Conservation (phyloP, 2,797 vertebrate species). For the Hipposideros larvatus region DNA sequence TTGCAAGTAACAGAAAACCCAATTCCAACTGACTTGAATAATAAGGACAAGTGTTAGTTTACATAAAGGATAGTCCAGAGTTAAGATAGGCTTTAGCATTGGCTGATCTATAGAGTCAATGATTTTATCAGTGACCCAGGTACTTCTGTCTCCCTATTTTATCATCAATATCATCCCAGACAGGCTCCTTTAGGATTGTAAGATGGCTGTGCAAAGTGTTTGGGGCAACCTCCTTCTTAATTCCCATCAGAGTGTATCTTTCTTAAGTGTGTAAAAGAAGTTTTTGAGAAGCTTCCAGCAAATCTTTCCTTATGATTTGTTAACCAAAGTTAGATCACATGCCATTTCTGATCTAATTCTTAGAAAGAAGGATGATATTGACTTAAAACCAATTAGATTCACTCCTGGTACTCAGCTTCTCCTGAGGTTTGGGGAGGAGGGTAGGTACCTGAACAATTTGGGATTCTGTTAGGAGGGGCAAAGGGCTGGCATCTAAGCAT, state of each 20-base stretch:
- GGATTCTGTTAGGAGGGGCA: neutral
- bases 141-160: neutral
- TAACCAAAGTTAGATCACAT: neutral
- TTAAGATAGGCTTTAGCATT: neutral
- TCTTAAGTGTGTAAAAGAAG: neutral
- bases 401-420: neutral
- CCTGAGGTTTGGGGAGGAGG: neutral
- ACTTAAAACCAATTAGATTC: neutral
- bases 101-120: neutral
- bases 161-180: neutral
- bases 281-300: constrained; percentile 17
- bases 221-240: neutral
- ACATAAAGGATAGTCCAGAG: neutral
- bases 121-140: neutral
- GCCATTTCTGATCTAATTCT: neutral
- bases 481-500: neutral
- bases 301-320: neutral
- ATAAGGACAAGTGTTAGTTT: neutral
- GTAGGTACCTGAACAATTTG: neutral
- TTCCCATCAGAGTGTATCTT: neutral
- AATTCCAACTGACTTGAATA: neutral
- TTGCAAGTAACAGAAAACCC: neutral
- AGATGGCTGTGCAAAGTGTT: neutral
- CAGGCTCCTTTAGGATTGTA: neutral
- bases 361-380: neutral